phyloP scores from a whole-genome alignment of 2,797 vertebrate genomes.

The Graptemys geographica region DNA sequence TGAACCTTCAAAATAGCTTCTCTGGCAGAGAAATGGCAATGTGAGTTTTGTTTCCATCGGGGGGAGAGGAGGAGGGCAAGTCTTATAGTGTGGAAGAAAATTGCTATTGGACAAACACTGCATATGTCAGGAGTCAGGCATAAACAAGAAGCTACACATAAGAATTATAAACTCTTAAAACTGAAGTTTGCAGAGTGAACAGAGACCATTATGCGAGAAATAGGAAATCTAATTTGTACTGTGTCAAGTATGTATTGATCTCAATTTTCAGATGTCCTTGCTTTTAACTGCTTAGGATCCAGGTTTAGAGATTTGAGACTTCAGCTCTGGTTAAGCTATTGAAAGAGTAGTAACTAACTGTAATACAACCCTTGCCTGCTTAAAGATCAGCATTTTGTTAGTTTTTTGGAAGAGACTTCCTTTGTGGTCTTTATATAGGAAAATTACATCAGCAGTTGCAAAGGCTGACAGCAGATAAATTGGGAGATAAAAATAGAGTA shows the following conservation, averaged over 20 bases:
- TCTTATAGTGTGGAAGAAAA: not conserved
- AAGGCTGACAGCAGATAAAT: not conserved
- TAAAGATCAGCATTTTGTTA: not conserved
- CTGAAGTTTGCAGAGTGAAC: too few species aligned
- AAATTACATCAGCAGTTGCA: not conserved
- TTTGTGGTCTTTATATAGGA: not conserved
- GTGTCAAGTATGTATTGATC: not conserved
- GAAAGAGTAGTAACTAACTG: not conserved
- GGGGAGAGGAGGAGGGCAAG: too few species aligned
- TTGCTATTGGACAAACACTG: not conserved
- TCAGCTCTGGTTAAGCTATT: not conserved
- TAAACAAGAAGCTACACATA: not conserved
- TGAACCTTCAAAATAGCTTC: not conserved
- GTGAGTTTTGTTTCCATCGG: not conserved
- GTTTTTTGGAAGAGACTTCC: not conserved
- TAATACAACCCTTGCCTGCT: not conserved
- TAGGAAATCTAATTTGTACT: not conserved
- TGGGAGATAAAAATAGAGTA: accelerated
- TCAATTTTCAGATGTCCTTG: not conserved
- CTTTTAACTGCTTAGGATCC: not conserved
- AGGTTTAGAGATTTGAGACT: not conserved
- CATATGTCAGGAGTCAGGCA: not conserved
- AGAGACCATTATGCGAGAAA: accelerated
- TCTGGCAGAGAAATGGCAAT: not conserved
- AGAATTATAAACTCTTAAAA: not conserved